Evolutionary conservation across 2,888 invertebrate genomes (phyloP), one percentile per base, ranked within the genome.

Genomic region (Melipona bicolor): DNA sequence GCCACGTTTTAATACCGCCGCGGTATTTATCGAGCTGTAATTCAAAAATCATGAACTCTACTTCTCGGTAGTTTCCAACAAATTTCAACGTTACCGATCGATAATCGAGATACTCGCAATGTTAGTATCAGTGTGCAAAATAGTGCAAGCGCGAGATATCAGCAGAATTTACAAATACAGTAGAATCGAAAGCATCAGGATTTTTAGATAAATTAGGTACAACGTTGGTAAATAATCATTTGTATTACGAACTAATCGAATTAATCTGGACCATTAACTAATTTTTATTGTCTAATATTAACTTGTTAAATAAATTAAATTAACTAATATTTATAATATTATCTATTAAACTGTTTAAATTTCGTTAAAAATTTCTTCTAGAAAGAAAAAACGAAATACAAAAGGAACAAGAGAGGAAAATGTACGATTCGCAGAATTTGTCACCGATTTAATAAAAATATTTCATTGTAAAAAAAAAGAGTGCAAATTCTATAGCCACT

Each of bases 241-340:
- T 15, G 56, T n/a, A 56, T n/a, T 15, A 13, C 5, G 15, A 56
- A 56, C n/a, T 15, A n/a, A 0, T n/a, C 15, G 56, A n/a, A 56
- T n/a, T 56, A 56, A n/a, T 15, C n/a, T n/a, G 15, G 9, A 56
- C 0, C n/a, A 15, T 15, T 21, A 4, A n/a, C 0, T n/a, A 13
- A 56, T 56, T n/a, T 56, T 11, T 56, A n/a, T n/a, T n/a, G 3
- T n/a, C 27, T 27, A 27, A 27, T 27, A 27, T 27, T 27, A 27
- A 27, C 27, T 27, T 27, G 27, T 27, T 27, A 27, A 27, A 27
- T 27, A 27, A 27, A 27, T 27, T 27, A 27, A 27, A 27, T 27
- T 27, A 24, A 24, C 0, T 24, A 24, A 24, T 24, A 27, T 27
- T 27, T 27, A 27, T 27, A 27, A 27, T 27, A 27, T 27, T 27